Evolutionary conservation across 1,140 invertebrate species (phyloP), one percentile per base, ranked within the genome.

Genomic region (Plodia interpunctella): DNA sequence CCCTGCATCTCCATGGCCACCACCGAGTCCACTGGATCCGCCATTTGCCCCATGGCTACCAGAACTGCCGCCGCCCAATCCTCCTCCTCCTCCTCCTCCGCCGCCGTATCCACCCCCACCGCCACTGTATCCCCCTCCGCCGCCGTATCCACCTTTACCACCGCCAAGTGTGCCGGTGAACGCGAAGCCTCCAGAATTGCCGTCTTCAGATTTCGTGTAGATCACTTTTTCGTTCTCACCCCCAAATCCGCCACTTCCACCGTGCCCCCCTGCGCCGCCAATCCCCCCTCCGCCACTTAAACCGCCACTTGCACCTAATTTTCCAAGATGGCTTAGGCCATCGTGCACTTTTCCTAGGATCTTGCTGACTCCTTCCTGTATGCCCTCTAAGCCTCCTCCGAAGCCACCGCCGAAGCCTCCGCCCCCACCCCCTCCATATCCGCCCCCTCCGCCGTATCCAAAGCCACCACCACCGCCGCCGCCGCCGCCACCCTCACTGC

Each of bases 171-270:
- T 73, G 17, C 78, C 80, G 19, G 76, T 78, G 18, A 80, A 80
- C 8, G 75, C 78, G 58, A 78, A 76, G n/a, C 76, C 77, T 13
- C 81, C 79, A 51, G 76, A 81, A 56, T 78, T 82, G 32, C 77
- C 79, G 57, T 81, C 79, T 25, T 77, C 68, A 9, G 80, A 83
- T 28, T 74, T 75, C 0, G 74, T 74, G 56, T 60, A 66, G n/a
- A 75, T 60, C 9, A 66, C 55, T 59, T 75, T 75, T 57, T 66
- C 72, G 21, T 72, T 60, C 25, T 15, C 50, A 3, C 59, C 32
- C 9, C 51, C 59, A 32, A 17, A 4, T 38, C 72, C 72, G 2
- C 55, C 44, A n/a, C 65, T 63, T 30, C 68, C 63, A 10, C 53
- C 62, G 28, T 64, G 71, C 15, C 21, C 49, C 10, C 70, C 61